Percentiles rank a stretch among this genome's conserved stretches.
These are phyloP conservation scores for Chionomys nivalis DNA, from an alignment of 2,113 vertebrate genomes.

Conservation along the genomic window DNA sequence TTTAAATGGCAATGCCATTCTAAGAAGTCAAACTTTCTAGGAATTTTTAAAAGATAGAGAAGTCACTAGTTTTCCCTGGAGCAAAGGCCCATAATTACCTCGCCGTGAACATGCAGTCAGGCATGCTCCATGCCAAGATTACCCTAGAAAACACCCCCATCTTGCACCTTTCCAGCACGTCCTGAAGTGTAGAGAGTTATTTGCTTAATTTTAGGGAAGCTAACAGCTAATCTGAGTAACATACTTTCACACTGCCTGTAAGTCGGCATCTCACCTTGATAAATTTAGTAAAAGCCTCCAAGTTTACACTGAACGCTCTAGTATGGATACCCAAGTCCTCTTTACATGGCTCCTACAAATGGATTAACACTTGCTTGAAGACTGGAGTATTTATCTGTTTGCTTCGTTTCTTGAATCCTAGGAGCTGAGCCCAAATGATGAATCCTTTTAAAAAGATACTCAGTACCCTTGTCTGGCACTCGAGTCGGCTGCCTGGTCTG, in stretches of 20 bases:
- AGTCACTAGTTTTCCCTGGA: not conserved
- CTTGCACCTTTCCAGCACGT: not conserved
- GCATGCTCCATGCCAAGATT: not conserved
- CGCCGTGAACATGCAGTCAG: not conserved
- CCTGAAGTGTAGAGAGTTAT: not conserved
- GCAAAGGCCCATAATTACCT: not conserved
- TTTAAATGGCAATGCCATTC: not conserved
- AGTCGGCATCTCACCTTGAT: not conserved
- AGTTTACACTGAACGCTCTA: not conserved
- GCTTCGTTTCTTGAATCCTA: conserved; percentile 20
- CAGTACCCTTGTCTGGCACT: not conserved
- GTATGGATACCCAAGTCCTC: not conserved
- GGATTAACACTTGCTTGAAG: conserved; percentile 1
- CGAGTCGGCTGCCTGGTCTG: not conserved
- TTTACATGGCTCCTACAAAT: not conserved
- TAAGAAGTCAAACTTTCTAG: conserved; percentile 26
- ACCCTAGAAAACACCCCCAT: not conserved
- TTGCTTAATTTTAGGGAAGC: conserved; percentile 33
- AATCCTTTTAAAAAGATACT: not conserved
- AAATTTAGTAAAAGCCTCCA: not conserved
- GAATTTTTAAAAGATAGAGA: not conserved
- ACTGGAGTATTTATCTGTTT: not conserved
- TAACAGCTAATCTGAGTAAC: not conserved
- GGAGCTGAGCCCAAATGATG: not conserved
- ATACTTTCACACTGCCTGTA: not conserved